phyloP scores from a whole-genome alignment of 2,797 vertebrate species.

The Perodicticus potto region DNA sequence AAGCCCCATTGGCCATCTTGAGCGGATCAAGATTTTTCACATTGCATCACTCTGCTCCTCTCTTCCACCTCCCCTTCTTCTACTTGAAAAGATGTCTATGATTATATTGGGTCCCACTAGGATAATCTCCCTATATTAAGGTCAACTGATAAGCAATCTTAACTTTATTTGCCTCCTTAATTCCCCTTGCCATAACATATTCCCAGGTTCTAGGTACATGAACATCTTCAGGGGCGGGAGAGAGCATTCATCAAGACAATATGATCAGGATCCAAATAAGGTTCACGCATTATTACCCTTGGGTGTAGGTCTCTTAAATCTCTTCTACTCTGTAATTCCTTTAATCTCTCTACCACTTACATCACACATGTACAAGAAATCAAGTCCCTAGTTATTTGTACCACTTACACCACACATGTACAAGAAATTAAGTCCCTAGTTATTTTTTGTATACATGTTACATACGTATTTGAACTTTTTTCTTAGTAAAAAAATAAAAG shows the following conservation, averaged over 20 bases:
- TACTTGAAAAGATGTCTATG: background rate
- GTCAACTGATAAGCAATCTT: background rate
- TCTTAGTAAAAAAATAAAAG: background rate
- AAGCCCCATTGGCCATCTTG: background rate
- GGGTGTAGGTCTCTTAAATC: background rate
- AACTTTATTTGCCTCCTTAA: background rate
- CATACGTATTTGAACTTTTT: background rate
- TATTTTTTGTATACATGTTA: background rate
- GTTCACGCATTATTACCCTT: background rate
- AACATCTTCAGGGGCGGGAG: background rate
- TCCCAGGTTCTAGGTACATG: background rate
- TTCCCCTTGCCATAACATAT: background rate
- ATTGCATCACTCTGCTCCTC: background rate
- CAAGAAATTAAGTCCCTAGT: background rate
- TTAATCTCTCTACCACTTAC: background rate
- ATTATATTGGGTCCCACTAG: background rate
- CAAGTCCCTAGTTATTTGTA: background rate
- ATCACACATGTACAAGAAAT: conserved; percentile 5
- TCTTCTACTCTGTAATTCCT: background rate
- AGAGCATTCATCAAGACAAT: background rate
- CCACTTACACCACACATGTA: background rate
- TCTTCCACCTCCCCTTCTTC: background rate
- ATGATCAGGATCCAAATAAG: background rate
- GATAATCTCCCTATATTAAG: background rate
- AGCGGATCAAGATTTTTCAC: background rate